Percentiles rank a stretch among this genome's conserved stretches.
These are phyloP conservation scores for Oscheius sp. DNA, from an alignment of 1,140 invertebrate species.

Conservation along the genomic window DNA sequence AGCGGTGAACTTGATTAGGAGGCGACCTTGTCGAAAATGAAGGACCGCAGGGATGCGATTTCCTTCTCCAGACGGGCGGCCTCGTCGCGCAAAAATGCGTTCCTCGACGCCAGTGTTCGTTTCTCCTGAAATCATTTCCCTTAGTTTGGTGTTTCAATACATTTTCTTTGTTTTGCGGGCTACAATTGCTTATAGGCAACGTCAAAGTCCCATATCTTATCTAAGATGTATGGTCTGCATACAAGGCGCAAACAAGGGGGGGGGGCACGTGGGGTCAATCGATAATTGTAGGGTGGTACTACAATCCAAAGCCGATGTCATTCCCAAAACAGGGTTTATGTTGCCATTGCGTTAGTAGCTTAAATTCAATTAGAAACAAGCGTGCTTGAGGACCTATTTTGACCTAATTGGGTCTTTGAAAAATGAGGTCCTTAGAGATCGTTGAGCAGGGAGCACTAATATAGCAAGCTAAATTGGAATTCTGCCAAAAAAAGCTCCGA, in stretches of 20 bases:
- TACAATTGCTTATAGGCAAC: not conserved
- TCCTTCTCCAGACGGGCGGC: constrained; percentile 35
- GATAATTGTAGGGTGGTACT: too few relatives aligned
- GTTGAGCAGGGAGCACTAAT: too few relatives aligned
- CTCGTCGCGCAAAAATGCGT: constrained; percentile 45
- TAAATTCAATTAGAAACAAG: too few relatives aligned
- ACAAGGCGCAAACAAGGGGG: not conserved
- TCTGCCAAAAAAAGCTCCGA: too few relatives aligned
- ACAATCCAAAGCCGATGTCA: too few relatives aligned
- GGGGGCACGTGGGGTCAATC: not conserved
- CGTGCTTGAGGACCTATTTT: too few relatives aligned
- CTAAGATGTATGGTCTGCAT: not conserved
- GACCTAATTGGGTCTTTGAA: too few relatives aligned
- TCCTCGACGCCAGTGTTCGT: constrained; percentile 40
- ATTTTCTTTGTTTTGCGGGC: constrained; percentile 35
- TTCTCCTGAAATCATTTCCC: constrained; percentile 35
- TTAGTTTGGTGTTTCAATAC: too few relatives aligned
- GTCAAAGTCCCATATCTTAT: not conserved
- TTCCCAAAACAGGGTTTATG: too few relatives aligned
- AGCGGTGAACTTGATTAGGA: not conserved
- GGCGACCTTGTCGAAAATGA: constrained; percentile 36
- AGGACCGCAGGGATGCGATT: constrained; percentile 46
- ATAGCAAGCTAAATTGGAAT: too few relatives aligned
- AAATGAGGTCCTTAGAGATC: too few relatives aligned
- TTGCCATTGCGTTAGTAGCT: too few relatives aligned